Evolutionary conservation across 2,888 invertebrate genomes (phyloP).

Genomic region (Polydrusus cervinus): DNA sequence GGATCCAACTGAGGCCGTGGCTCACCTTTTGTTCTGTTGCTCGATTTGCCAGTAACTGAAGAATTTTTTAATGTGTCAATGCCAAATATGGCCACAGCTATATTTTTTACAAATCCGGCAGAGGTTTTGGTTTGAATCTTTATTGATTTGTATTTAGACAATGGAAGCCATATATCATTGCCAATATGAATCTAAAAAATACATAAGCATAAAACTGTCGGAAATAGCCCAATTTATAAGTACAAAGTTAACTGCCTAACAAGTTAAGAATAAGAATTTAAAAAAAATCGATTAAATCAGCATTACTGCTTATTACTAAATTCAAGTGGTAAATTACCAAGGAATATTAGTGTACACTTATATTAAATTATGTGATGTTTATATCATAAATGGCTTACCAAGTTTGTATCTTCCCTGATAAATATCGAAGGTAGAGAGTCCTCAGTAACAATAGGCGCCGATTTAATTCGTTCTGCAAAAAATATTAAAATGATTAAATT

Average conservation of each 20-base stretch:
- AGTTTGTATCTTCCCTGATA: neutral
- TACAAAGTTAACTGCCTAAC: too few species aligned
- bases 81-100: neutral
- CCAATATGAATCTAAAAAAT: constrained; percentile 1
- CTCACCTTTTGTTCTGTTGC: neutral
- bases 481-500: neutral
- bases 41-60: neutral
- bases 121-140: neutral
- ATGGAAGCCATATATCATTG: neutral
- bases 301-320: too few species aligned
- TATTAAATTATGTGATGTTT: neutral
- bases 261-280: too few species aligned
- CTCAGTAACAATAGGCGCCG: neutral
- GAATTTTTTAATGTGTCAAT: neutral
- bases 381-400: neutral
- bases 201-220: neutral
- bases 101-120: neutral
- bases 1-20: neutral
- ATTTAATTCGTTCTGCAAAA: neutral
- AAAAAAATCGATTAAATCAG: too few species aligned
- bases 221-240: neutral
- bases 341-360: neutral
- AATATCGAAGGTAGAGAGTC: neutral
- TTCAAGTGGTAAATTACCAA: neutral
- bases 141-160: neutral